Base-by-base conservation (phyloP, 2,888 invertebrate species). In the Patella caerulea region DNA sequence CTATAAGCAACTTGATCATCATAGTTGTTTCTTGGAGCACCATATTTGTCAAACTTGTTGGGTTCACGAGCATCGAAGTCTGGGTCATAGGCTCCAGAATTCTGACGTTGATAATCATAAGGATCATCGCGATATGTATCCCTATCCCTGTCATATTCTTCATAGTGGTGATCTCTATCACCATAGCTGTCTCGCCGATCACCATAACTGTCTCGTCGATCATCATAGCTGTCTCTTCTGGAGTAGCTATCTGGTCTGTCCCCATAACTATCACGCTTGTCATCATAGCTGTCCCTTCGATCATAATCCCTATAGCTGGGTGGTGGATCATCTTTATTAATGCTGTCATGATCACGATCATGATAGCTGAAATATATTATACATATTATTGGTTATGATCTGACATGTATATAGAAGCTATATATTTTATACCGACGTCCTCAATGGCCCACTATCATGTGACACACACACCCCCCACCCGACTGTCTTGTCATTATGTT, bases 31-130 rank as follows among this genome's bases (percentile, higher is more conserved):
- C 82, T 75, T 0, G 86, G 88, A 19, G 75, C 76, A 7, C 88
- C 88, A 65, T 84, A 81, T 5, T 74, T 77, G 71, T 88, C 88
- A 83, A 88, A 88, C 77, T 86, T 87, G 74, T 77, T 75, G 24
- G 88, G 85, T 71, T 88, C 87, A 11, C 78, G 74, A 15, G 76
- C 71, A 52, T 85, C 82, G 7, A 81, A 82, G 24, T 81, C 77
- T 53, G 69, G 59, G 53, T 71, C 19, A 72, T 52, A 29, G 9
- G 45, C 17, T 17, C 55, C 73, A 17, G 70, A 71, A 24, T 78
- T 71, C 56, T 78, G 77, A 74, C 77, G 55, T 75, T 84, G 71
- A 56, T 79, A 70, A 59, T 52, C 12, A 71, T 73, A 34, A n/a
- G 69, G 52, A 5, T 72, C 59, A 34, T 82, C 72, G 24, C 82